Base-by-base conservation (phyloP, 2,113 vertebrate genomes). In the Grammomys dolichurus region DNA sequence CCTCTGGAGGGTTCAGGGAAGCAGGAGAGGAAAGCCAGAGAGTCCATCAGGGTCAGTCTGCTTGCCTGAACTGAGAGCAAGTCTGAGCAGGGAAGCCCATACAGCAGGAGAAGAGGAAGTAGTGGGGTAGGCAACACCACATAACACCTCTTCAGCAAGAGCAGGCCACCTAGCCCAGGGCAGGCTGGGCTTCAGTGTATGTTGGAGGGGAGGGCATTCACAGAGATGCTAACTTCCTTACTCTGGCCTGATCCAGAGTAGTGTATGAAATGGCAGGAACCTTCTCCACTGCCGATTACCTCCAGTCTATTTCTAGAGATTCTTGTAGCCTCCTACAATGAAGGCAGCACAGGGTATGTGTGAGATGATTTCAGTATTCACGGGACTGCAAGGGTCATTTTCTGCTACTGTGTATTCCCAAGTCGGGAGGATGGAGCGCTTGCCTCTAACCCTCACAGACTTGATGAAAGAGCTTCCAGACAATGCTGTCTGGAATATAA, bases 381-480 rank as follows among this genome's bases (percentile, higher is more conserved):
- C 99, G 95, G 99, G 98, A 12, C 99, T 99, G 98, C 99, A 98
- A 19, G 98, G 96, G 0, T 99, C 99, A 92, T 99, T 99, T 96
- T 99, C 99, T 0, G 98, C 99, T 96, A 99, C 93, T 40, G 99
- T 99, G 98, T 99, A 99, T 95, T 98, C 99, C 98, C 99, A 99
- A 1, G 99, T 99, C 96, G 98, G 98, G 0, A 99, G 97, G 89
- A 99, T 99, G 28, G 99, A 99, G 4, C 97, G 99, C 60, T 99
- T 99, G 77, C 99, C 99, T 98, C 99, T 99, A 94, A 99, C 99
- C 99, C 96, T 99, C 98, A 51, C 99, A 99, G 96, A 99, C 99
- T 95, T 99, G 99, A 97, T 99, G 99, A 98, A 99, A 99, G 87
- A 99, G 99, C 99, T 99, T 99, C 99, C 99, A 99, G 48, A 99